Base-by-base conservation (phyloP, 1,140 invertebrate genomes). In the Chionoecetes opilio region DNA sequence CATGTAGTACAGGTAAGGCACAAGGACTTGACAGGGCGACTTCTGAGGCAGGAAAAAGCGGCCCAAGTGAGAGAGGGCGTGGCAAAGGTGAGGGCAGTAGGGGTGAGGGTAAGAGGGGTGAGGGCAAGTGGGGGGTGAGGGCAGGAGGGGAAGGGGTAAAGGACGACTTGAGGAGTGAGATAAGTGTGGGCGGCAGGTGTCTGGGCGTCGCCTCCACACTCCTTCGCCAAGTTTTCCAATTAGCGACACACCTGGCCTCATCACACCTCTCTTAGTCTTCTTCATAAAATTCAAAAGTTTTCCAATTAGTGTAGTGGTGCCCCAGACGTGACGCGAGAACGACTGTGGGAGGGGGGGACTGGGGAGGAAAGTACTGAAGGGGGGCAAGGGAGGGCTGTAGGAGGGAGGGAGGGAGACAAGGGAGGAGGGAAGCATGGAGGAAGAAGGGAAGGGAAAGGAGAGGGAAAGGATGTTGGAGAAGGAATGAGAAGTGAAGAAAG, bases 221-320 rank as follows among this genome's bases (percentile, higher is more conserved):
- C 63, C 63, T 75, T 75, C 63, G 63, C 63, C 63, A 75, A 75
- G 63, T 75, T 75, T 75, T 75, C 63, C 63, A 75, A 75, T 75
- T 75, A 75, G 63, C 63, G 63, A 21, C 63, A 75, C 63, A 75
- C 63, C 63, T 75, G 63, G 63, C 63, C 63, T 75, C 63, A 26
- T 75, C 63, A n/a, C 63, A 75, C 63, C 63, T 75, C 63, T 75
- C 63, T 26, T 26, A 3, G 63, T 75, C 63, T 75, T 75, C 63
- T 75, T 75, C 63, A 75, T 75, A 75, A 75, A 75, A 75, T 75
- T 75, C 63, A 75, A 75, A n/a, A 75, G 63, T 75, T 75, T 75
- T 75, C 63, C 63, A 75, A 75, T 75, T 75, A 75, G 63, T 75
- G 21, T 75, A 17, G 63, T 21, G 63, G 63, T n/a, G 63, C n/a